Evolutionary conservation across 2,888 invertebrate species (phyloP).

Genomic region (Chymomyza caudatula): DNA sequence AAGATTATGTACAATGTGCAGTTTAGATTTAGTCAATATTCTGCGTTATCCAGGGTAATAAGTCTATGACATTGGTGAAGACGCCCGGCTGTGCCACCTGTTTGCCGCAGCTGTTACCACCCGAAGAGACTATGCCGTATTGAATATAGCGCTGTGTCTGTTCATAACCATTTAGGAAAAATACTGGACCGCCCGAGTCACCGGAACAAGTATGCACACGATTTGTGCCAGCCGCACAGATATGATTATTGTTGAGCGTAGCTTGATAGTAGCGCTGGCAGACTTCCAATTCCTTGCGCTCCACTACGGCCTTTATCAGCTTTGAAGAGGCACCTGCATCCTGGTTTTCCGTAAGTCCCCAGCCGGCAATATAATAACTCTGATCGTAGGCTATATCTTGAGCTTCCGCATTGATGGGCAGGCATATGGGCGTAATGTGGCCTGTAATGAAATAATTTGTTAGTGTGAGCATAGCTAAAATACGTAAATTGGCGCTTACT

Average conservation of each 20-base stretch:
- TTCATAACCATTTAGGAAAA: conserved; percentile 50
- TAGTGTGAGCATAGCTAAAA: neutral
- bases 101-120: conserved; percentile 79
- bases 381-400: conserved; percentile 28
- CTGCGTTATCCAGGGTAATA: conserved; percentile 80
- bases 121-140: conserved; percentile 83
- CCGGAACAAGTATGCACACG: conserved; percentile 61
- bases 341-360: conserved; percentile 68
- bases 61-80: conserved; percentile 79
- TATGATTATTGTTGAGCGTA: conserved; percentile 56
- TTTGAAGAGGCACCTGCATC: conserved; percentile 31
- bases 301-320: conserved; percentile 59
- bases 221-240: conserved; percentile 67
- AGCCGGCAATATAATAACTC: conserved; percentile 65
- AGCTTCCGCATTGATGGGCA: conserved; percentile 60
- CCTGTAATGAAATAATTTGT: conserved; percentile 16
- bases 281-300: conserved; percentile 31
- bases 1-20: neutral
- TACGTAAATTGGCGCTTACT: conserved; percentile 31
- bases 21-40: conserved; percentile 49
- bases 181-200: conserved; percentile 72
- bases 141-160: conserved; percentile 58
- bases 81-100: conserved; percentile 80
- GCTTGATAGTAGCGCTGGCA: conserved; percentile 57
- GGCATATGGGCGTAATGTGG: conserved; percentile 71